These are phyloP conservation scores for Tetragonula carbonaria DNA, from an alignment of 2,888 invertebrate genomes.

Conservation along the genomic window DNA sequence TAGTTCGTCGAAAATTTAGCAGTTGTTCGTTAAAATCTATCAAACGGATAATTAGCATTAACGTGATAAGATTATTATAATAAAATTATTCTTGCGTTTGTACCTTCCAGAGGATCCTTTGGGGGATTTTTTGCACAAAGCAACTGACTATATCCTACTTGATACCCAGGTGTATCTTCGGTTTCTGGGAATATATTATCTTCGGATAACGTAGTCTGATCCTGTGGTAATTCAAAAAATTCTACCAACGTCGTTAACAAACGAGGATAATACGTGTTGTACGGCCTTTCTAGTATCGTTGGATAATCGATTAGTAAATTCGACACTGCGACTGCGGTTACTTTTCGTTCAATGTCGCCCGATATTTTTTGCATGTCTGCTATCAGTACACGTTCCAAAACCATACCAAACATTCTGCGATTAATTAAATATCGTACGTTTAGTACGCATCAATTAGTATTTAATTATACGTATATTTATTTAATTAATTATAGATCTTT, in stretches of 20 bases:
- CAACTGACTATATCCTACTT: slow-evolving; percentile 94
- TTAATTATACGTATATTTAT: no score
- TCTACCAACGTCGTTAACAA: slow-evolving; percentile 87
- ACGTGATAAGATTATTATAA: neutral
- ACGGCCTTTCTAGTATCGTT: slow-evolving; percentile 88
- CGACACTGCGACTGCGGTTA: slow-evolving; percentile 95
- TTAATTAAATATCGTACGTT: slow-evolving; percentile 2
- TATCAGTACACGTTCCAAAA: slow-evolving; percentile 94
- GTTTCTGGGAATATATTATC: slow-evolving; percentile 94
- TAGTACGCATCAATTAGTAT: neutral
- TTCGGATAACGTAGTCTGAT: slow-evolving; percentile 91
- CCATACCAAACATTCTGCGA: slow-evolving; percentile 97
- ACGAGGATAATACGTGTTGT: slow-evolving; percentile 83
- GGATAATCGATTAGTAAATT: slow-evolving; percentile 93
- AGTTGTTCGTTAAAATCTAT: neutral
- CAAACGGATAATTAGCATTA: neutral
- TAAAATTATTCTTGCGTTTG: neutral
- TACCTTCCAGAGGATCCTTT: slow-evolving; percentile 91
- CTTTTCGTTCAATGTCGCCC: slow-evolving; percentile 93
- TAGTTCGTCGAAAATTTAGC: neutral
- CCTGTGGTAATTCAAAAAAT: slow-evolving; percentile 95
- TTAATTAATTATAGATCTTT: neutral
- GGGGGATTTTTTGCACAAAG: slow-evolving; percentile 92
- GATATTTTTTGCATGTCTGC: slow-evolving; percentile 94
- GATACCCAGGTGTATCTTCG: slow-evolving; percentile 94